phyloP scores from a whole-genome alignment of 2,888 invertebrate genomes.

The Scelioninae gen. 1 region DNA sequence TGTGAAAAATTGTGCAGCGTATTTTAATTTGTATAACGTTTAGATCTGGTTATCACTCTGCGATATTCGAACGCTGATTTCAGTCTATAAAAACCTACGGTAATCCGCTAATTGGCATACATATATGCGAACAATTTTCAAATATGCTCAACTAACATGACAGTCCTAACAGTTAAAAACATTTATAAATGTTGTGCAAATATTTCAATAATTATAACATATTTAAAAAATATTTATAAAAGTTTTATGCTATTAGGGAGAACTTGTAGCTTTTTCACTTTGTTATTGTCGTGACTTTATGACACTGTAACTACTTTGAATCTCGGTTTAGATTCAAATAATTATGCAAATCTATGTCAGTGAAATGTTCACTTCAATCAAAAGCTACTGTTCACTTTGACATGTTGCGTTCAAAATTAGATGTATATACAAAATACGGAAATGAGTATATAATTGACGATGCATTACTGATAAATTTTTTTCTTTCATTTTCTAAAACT shows the following conservation, averaged over 20 bases:
- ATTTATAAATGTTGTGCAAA: no score
- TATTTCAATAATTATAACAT: no score
- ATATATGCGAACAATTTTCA: background rate
- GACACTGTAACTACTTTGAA: conserved; percentile 21
- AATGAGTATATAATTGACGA: conserved; percentile 39
- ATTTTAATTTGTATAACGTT: background rate
- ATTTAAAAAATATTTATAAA: no score
- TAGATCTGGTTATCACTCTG: background rate
- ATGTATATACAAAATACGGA: conserved; percentile 21
- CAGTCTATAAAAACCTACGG: conserved; percentile 9
- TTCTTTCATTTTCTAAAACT: no score
- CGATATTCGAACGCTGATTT: conserved; percentile 7
- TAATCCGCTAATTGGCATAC: background rate
- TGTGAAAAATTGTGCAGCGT: background rate
- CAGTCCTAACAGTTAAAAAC: no score
- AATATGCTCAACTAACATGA: no score
- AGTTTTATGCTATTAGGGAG: no score
- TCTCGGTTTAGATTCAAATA: conserved; percentile 12
- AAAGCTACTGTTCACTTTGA: background rate
- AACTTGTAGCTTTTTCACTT: background rate
- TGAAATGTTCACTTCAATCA: background rate
- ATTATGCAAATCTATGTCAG: background rate
- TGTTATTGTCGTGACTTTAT: conserved; percentile 35
- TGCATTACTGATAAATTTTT: background rate
- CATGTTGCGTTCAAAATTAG: conserved; percentile 11